phyloP scores from a whole-genome alignment of 2,888 invertebrate genomes.

The Agrochola litura region DNA sequence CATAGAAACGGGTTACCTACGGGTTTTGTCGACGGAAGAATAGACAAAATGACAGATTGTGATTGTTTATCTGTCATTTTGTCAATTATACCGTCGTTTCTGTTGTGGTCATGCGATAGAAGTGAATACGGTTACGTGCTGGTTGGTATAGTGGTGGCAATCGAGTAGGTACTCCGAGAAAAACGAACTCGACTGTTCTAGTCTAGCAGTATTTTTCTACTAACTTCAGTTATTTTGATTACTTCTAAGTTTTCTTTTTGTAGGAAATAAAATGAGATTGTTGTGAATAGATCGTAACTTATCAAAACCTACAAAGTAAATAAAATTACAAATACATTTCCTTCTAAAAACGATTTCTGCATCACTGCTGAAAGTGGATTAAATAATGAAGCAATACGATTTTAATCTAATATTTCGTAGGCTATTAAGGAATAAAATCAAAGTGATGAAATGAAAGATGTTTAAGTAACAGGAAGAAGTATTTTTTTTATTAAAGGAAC shows the following conservation, averaged over 20 bases:
- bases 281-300: not conserved
- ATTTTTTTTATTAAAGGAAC: slow-evolving; percentile 26
- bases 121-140: too few relatives aligned
- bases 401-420: not conserved
- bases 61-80: too few relatives aligned
- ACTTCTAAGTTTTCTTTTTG: not conserved
- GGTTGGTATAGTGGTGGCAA: not conserved
- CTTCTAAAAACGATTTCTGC: not conserved
- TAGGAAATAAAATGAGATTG: not conserved
- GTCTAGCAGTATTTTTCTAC: not conserved
- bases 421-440: not conserved
- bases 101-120: too few relatives aligned
- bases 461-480: not conserved
- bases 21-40: too few relatives aligned
- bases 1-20: too few relatives aligned
- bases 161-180: not conserved
- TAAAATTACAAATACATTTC: not conserved
- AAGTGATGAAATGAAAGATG: slow-evolving; percentile 6
- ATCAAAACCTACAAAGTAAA: not conserved
- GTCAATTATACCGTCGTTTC: too few relatives aligned
- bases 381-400: not conserved
- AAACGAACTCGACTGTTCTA: not conserved
- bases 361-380: slow-evolving; percentile 18
- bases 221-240: not conserved
- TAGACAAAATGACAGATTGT: too few relatives aligned